phyloP scores from a whole-genome alignment of 2,113 vertebrate species.

The Xenopus laevis region DNA sequence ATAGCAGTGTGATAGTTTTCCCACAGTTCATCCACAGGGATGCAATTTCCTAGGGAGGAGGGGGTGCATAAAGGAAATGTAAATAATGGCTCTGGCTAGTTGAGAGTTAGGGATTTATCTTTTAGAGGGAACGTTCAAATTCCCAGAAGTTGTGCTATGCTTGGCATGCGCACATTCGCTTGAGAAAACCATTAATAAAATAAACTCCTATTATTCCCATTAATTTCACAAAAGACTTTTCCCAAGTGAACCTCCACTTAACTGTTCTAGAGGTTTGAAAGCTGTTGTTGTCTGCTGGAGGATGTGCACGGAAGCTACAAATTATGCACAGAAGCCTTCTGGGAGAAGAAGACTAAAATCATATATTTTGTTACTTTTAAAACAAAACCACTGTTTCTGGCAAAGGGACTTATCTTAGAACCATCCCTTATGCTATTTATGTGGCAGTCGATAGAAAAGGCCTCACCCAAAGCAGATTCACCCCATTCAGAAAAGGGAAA shows the following conservation, averaged over 20 bases:
- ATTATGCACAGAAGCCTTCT: neutral
- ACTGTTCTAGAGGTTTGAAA: neutral
- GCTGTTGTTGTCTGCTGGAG: neutral
- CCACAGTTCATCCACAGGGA: too few relatives aligned
- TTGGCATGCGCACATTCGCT: conserved; percentile 58
- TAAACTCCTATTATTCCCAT: conserved; percentile 1
- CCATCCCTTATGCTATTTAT: too few relatives aligned
- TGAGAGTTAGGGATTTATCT: conserved; percentile 62
- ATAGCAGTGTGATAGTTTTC: too few relatives aligned
- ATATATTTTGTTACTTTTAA: too few relatives aligned
- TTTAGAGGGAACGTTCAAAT: conserved; percentile 72
- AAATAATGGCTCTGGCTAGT: neutral
- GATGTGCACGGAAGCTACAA: conserved; percentile 42
- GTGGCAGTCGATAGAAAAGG: too few relatives aligned
- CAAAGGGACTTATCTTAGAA: too few relatives aligned
- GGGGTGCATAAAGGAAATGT: too few relatives aligned
- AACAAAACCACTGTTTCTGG: too few relatives aligned
- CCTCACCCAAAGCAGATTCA: too few relatives aligned
- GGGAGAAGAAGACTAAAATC: neutral
- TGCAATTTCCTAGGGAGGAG: too few relatives aligned
- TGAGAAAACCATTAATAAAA: conserved; percentile 3
- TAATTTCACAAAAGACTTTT: neutral
- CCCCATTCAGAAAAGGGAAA: too few relatives aligned
- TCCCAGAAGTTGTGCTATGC: conserved; percentile 82
- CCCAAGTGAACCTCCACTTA: neutral